Evolutionary conservation across 2,113 vertebrate genomes (phyloP).

Genomic region (Equus przewalskii): DNA sequence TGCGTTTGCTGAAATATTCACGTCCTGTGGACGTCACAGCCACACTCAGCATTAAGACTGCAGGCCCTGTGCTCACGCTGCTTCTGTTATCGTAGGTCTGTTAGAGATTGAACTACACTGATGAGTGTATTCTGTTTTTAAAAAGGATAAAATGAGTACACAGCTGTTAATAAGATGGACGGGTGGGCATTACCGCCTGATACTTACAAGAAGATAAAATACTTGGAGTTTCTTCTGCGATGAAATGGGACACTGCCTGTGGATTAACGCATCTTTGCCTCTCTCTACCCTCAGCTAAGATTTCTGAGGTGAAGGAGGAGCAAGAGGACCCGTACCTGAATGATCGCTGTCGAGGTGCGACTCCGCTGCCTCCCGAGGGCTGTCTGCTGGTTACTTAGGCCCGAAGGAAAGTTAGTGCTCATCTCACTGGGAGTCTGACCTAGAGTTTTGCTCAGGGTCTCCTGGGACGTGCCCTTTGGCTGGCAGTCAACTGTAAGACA

Average conservation of each 20-base stretch:
- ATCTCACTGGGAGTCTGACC: fast-evolving
- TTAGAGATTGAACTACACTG: background rate
- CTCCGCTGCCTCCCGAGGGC: fast-evolving
- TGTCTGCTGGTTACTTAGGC: fast-evolving
- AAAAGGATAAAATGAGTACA: background rate
- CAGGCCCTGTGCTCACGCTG: fast-evolving
- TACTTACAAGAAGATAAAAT: fast-evolving
- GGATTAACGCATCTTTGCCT: background rate
- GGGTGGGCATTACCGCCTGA: background rate
- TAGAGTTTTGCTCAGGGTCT: background rate
- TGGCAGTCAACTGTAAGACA: fast-evolving
- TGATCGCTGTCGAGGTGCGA: conserved; percentile 91
- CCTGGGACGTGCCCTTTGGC: background rate
- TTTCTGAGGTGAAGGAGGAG: conserved; percentile 84
- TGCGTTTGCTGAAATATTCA: background rate
- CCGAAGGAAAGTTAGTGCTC: fast-evolving
- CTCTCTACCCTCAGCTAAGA: conserved; percentile 79
- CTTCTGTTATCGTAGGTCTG: background rate
- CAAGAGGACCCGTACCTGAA: conserved; percentile 91
- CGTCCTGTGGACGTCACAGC: fast-evolving
- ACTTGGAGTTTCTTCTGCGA: fast-evolving
- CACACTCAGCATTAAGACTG: fast-evolving
- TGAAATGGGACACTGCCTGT: fast-evolving
- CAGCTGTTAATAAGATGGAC: background rate
- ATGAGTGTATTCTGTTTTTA: background rate